These are phyloP conservation scores for Tricholauxania praeusta DNA, from an alignment of 2,888 invertebrate species.

Conservation along the genomic window DNA sequence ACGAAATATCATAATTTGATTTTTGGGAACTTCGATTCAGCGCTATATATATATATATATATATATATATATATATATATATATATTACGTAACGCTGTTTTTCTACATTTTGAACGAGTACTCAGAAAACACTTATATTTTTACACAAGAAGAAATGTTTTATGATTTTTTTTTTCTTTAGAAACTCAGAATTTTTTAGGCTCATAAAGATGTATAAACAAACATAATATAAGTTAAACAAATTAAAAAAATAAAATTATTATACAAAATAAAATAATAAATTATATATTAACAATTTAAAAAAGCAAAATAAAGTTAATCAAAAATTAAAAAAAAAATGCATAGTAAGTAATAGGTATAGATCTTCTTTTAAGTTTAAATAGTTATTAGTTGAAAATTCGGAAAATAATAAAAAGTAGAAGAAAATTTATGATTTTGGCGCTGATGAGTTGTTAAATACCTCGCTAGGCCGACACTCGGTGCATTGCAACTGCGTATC, in stretches of 20 bases:
- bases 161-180: slow-evolving; percentile 31
- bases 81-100: not conserved
- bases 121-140: not conserved
- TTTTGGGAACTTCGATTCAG: not conserved
- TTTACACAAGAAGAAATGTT: not conserved
- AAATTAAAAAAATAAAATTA: slow-evolving; percentile 8
- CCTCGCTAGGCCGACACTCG: slow-evolving; percentile 74
- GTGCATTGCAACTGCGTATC: slow-evolving; percentile 72
- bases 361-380: too few species aligned
- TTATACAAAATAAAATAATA: too few species aligned
- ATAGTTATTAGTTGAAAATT: slow-evolving; percentile 40
- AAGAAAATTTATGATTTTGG: slow-evolving; percentile 45
- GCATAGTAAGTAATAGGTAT: too few species aligned
- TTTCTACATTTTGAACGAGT: not conserved
- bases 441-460: slow-evolving; percentile 72
- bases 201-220: not conserved
- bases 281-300: too few species aligned
- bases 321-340: too few species aligned
- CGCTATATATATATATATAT: too few species aligned
- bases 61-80: too few species aligned
- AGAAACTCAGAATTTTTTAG: not conserved
- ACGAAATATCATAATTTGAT: not conserved
- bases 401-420: slow-evolving; percentile 43
- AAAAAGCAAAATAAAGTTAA: too few species aligned
- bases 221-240: slow-evolving; percentile 1